Evolutionary conservation across 2,888 invertebrate genomes (phyloP).

Genomic region (Sphaerophoria taeniata): DNA sequence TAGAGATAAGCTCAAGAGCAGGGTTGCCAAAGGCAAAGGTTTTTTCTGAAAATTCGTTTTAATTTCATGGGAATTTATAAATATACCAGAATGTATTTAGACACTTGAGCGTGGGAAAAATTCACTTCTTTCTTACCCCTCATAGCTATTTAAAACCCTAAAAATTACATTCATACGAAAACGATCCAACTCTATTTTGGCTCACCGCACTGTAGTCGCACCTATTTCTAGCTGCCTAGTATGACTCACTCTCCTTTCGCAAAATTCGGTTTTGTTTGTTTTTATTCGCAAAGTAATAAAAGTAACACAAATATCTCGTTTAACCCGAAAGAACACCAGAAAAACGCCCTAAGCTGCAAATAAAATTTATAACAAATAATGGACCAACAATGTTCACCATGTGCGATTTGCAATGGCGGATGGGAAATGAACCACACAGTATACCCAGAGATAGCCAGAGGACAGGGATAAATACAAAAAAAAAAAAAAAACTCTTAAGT

Average conservation of each 20-base stretch:
- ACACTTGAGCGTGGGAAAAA: too few species aligned
- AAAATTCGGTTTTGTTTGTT: background rate
- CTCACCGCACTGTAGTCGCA: too few species aligned
- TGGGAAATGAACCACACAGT: background rate
- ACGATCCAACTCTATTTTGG: too few species aligned
- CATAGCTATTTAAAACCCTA: too few species aligned
- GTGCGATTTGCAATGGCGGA: background rate
- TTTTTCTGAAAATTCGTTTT: too few species aligned
- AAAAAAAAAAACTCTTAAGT: constrained; percentile 62
- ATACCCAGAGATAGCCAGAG: constrained; percentile 38
- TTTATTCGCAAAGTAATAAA: constrained; percentile 11
- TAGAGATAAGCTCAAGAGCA: too few species aligned
- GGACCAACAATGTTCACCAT: constrained; percentile 5
- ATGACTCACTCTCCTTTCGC: constrained; percentile 1
- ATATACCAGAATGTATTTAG: too few species aligned
- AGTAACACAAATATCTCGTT: constrained; percentile 28
- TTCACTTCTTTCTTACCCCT: too few species aligned
- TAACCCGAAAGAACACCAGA: constrained; percentile 15
- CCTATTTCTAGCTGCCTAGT: background rate
- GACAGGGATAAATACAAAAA: constrained; percentile 39
- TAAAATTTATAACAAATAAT: constrained; percentile 29
- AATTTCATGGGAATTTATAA: too few species aligned
- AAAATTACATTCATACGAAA: too few species aligned
- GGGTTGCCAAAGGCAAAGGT: too few species aligned
- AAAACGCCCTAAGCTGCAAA: constrained; percentile 4